These are phyloP conservation scores for Montipora capricornis DNA, from an alignment of 64 coral and sea anemone genomes.

Conservation along the genomic window DNA sequence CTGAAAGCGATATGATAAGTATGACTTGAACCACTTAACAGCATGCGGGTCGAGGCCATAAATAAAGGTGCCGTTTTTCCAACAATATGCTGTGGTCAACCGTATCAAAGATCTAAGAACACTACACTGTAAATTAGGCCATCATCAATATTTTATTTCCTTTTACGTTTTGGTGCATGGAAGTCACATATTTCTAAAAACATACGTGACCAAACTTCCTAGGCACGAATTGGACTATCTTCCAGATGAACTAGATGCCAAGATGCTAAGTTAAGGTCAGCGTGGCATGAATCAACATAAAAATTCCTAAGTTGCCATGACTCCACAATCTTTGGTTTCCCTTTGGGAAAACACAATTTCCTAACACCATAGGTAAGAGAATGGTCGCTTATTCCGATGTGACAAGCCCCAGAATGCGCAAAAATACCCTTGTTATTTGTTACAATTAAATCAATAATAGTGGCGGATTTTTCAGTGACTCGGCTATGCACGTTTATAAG, in stretches of 20 bases:
- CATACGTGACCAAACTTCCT: background rate
- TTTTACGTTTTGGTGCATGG: background rate
- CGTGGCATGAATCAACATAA: background rate
- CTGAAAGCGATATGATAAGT: background rate
- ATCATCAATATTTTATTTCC: background rate
- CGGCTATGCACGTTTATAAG: background rate
- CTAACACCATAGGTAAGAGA: slow-evolving; percentile 1
- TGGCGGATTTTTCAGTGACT: slow-evolving; percentile 1
- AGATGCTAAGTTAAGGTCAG: background rate
- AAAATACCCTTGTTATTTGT: background rate
- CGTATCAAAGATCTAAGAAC: too few relatives aligned
- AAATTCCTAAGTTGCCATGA: background rate
- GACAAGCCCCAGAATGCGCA: background rate
- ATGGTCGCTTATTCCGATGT: background rate
- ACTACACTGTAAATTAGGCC: too few relatives aligned
- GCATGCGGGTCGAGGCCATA: background rate
- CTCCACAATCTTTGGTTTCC: slow-evolving; percentile 6
- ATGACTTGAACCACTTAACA: background rate
- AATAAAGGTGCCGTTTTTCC: background rate
- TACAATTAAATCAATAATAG: slow-evolving; percentile 6
- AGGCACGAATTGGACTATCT: background rate
- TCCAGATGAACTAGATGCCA: background rate
- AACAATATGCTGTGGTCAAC: background rate
- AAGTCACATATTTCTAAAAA: background rate
- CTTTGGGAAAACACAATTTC: background rate